Evolutionary conservation across 30 jellyfish, hydroid and myxozoan species (phyloP).

Genomic region (Turritopsis rubra): DNA sequence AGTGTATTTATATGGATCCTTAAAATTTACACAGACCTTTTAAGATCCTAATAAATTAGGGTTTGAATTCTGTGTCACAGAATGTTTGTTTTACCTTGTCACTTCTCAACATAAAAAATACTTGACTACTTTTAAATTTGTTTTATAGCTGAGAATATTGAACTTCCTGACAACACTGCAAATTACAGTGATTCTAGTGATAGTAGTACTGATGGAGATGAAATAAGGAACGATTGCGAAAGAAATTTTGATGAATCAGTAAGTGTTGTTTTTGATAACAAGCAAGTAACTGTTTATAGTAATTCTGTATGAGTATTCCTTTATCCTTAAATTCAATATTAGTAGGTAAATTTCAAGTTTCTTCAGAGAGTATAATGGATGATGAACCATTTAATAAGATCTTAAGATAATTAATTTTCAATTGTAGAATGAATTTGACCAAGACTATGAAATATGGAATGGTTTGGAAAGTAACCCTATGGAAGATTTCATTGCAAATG

Average conservation of each 20-base stretch:
- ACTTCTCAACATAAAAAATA: neutral
- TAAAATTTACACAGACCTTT: neutral
- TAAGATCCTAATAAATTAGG: neutral
- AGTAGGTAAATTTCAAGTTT: neutral
- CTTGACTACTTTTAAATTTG: neutral
- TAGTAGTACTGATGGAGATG: too few relatives aligned
- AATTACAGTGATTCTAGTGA: too few relatives aligned
- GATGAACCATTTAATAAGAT: too few relatives aligned
- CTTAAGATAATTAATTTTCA: neutral
- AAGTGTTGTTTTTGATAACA: neutral
- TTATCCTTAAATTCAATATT: neutral
- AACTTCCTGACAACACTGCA: neutral
- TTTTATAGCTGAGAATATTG: neutral
- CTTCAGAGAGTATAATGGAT: neutral
- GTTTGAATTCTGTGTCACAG: neutral
- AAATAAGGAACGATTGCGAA: too few relatives aligned
- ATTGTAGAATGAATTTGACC: neutral
- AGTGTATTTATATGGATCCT: neutral
- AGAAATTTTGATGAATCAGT: neutral
- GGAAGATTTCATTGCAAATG: neutral
- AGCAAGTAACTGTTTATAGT: neutral
- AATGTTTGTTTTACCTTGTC: neutral
- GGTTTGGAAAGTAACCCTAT: neutral
- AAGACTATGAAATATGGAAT: conserved; percentile 8
- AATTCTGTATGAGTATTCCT: neutral